phyloP scores from a whole-genome alignment of 2,888 invertebrate species.

The Hydrotaea diabolus region DNA sequence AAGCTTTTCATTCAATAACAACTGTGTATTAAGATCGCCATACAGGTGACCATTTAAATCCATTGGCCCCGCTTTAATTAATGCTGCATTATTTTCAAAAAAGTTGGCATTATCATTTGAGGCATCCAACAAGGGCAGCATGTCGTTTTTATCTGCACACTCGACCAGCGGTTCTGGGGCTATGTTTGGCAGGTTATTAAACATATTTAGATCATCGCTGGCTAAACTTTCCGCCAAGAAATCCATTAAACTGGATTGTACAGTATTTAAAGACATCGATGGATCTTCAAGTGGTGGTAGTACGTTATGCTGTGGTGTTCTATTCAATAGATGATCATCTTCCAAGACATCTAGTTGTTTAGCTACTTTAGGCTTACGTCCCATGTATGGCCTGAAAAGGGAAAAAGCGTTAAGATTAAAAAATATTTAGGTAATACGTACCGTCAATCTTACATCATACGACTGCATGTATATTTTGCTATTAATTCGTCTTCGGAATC shows the following conservation, averaged over 20 bases:
- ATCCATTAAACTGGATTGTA: slow-evolving; percentile 79
- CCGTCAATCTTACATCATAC: slow-evolving; percentile 75
- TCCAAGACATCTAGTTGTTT: slow-evolving; percentile 69
- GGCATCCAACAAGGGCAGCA: slow-evolving; percentile 75
- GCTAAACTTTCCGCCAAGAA: slow-evolving; percentile 78
- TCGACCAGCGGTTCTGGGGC: slow-evolving; percentile 73
- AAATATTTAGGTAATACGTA: background rate
- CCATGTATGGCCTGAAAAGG: slow-evolving; percentile 78
- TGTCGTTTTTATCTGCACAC: slow-evolving; percentile 72
- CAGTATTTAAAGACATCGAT: slow-evolving; percentile 73
- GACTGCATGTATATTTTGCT: slow-evolving; percentile 73
- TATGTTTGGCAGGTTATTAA: slow-evolving; percentile 73
- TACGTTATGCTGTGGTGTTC: slow-evolving; percentile 22
- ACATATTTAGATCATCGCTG: slow-evolving; percentile 76
- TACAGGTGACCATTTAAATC: slow-evolving; percentile 57
- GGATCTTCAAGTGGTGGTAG: slow-evolving; percentile 49
- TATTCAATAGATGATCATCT: slow-evolving; percentile 62
- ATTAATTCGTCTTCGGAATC: slow-evolving; percentile 71
- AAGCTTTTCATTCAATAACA: slow-evolving; percentile 66
- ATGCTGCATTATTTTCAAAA: slow-evolving; percentile 70
- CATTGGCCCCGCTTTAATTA: slow-evolving; percentile 56
- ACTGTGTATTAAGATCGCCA: slow-evolving; percentile 50
- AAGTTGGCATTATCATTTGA: slow-evolving; percentile 68
- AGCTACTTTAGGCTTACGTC: slow-evolving; percentile 73
- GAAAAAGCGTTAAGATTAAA: too few species aligned